Conservation (phyloP, 2,888 invertebrate genomes). For the Abscondita cerata region DNA sequence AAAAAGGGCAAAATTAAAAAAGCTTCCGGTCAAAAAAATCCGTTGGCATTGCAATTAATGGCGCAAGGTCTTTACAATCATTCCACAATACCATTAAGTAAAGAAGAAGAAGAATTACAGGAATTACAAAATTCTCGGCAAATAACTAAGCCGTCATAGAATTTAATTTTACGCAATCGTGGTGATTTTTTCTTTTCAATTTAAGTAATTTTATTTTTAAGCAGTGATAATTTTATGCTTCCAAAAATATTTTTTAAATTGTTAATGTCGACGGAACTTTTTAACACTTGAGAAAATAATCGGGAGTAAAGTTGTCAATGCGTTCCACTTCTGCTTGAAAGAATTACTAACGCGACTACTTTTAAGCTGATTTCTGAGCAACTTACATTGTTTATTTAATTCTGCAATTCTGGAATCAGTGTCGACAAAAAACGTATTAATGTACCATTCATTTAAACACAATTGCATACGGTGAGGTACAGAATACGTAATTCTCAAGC, state of each 20-base stretch:
- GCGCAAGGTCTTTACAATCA: slow-evolving; percentile 95
- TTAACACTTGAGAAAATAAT: slow-evolving; percentile 29
- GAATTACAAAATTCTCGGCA: slow-evolving; percentile 58
- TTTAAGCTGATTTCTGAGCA: slow-evolving; percentile 47
- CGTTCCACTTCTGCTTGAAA: slow-evolving; percentile 32
- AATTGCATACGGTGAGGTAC: slow-evolving; percentile 52
- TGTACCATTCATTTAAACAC: slow-evolving; percentile 57
- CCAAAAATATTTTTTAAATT: slow-evolving; percentile 36
- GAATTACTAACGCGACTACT: slow-evolving; percentile 47
- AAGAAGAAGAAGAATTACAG: slow-evolving; percentile 78
- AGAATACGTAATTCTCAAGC: slow-evolving; percentile 33
- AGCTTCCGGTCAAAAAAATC: slow-evolving; percentile 83
- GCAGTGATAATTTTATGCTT: slow-evolving; percentile 47
- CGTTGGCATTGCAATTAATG: slow-evolving; percentile 88
- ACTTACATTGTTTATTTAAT: slow-evolving; percentile 53
- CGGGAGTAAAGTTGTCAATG: slow-evolving; percentile 33
- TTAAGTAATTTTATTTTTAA: slow-evolving; percentile 26
- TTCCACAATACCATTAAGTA: slow-evolving; percentile 77
- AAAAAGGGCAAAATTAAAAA: slow-evolving; percentile 98
- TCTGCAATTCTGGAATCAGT: slow-evolving; percentile 52
- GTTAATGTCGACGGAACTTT: slow-evolving; percentile 30
- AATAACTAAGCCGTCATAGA: slow-evolving; percentile 24
- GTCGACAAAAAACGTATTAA: slow-evolving; percentile 52
- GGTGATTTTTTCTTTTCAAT: slow-evolving; percentile 13
- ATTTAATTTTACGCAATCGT: background rate